Conservation (phyloP, 2,888 invertebrate genomes). For the Cerastoderma edule region DNA sequence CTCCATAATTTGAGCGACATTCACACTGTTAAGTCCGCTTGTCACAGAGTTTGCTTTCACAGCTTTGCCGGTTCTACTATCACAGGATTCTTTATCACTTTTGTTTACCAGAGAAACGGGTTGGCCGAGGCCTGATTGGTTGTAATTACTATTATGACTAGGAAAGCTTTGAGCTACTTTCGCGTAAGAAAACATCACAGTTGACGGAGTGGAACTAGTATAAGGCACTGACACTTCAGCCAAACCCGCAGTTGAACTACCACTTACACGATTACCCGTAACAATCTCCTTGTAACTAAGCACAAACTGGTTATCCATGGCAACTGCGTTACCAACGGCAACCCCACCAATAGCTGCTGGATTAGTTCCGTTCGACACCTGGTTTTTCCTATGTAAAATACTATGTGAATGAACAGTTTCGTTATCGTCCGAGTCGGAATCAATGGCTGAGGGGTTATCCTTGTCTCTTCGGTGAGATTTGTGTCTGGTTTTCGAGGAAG, state of each 20-base stretch:
- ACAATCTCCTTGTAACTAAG: conserved; percentile 22
- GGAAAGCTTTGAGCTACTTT: conserved; percentile 66
- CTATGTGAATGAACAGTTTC: conserved; percentile 1
- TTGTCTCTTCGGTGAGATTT: conserved; percentile 4
- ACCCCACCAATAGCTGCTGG: conserved; percentile 28
- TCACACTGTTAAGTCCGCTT: conserved; percentile 33
- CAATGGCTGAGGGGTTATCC: background rate
- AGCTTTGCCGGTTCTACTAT: conserved; percentile 46
- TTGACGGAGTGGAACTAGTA: conserved; percentile 5
- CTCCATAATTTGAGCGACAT: conserved; percentile 53
- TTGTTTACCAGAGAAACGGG: conserved; percentile 19
- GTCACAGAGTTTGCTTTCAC: conserved; percentile 35
- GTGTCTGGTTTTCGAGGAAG: conserved; percentile 10
- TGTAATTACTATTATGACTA: conserved; percentile 60
- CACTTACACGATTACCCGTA: conserved; percentile 17
- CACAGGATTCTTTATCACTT: conserved; percentile 48
- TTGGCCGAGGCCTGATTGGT: too few relatives aligned
- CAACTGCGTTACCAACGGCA: background rate
- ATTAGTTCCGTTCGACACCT: conserved; percentile 69
- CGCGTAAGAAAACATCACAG: conserved; percentile 59
- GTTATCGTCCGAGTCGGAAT: conserved; percentile 13
- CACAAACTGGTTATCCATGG: conserved; percentile 9
- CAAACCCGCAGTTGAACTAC: background rate
- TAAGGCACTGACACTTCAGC: conserved; percentile 33
- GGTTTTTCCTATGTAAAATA: conserved; percentile 69